Conservation (phyloP, 2,113 vertebrate genomes). For the Otus sunia region DNA sequence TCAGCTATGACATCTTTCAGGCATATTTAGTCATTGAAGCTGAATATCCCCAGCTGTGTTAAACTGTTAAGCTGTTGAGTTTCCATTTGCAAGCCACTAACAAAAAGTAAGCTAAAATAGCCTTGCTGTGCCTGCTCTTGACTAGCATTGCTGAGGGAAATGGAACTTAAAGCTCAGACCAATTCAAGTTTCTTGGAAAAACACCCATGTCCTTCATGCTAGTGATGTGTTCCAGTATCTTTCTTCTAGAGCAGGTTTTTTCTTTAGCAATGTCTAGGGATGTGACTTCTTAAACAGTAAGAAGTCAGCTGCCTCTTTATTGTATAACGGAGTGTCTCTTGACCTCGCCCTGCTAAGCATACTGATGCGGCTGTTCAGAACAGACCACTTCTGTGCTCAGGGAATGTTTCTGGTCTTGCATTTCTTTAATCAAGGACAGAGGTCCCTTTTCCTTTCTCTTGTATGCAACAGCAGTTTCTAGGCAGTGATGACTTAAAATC, state of each 20-base stretch:
- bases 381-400: not conserved
- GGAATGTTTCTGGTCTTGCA: not conserved
- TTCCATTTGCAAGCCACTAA: conserved; percentile 25
- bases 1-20: conserved; percentile 17
- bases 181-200: not conserved
- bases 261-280: not conserved
- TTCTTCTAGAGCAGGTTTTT: not conserved
- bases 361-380: not conserved
- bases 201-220: not conserved
- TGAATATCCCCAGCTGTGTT: conserved; percentile 59
- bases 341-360: not conserved
- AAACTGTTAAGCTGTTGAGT: conserved; percentile 44
- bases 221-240: not conserved
- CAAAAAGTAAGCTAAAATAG: conserved; percentile 30
- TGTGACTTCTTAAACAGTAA: not conserved
- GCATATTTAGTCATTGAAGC: conserved; percentile 30
- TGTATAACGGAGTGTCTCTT: not conserved
- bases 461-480: not conserved
- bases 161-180: not conserved
- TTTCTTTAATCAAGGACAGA: not conserved
- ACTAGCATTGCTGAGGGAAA: not conserved
- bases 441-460: not conserved
- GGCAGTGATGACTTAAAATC: not conserved
- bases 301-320: not conserved
- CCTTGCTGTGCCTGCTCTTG: conserved; percentile 53